phyloP scores from a whole-genome alignment of 2,113 vertebrate species.

The Arizona elegans region DNA sequence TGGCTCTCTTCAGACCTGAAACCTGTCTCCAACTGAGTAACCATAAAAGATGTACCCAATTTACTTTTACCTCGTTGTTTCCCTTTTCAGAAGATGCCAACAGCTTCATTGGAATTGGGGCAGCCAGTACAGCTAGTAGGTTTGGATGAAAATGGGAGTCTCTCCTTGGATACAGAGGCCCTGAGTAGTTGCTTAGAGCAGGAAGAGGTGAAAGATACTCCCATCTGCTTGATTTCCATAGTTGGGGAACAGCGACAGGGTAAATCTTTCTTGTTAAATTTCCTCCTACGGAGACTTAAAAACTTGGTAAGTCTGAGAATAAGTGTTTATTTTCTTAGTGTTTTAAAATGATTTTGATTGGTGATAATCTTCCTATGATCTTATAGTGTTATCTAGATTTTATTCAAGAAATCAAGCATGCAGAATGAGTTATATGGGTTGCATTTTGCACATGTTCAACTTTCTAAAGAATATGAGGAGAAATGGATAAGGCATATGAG shows the following conservation, averaged over 20 bases:
- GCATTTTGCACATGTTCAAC: not conserved
- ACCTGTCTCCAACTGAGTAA: not conserved
- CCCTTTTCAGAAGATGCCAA: not conserved
- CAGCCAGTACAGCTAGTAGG: conserved; percentile 53
- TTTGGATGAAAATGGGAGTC: conserved; percentile 22
- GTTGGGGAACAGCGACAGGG: conserved; percentile 62
- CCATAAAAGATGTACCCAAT: not conserved
- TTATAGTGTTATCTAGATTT: not conserved
- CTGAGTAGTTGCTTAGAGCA: conserved; percentile 58
- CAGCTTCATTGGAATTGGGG: not conserved
- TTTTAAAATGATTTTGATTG: not conserved
- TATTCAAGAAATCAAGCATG: not conserved
- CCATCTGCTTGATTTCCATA: conserved; percentile 57
- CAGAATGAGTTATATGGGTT: not conserved
- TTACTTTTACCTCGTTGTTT: not conserved
- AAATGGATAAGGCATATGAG: not conserved
- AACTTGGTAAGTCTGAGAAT: conserved; percentile 28
- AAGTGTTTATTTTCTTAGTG: not conserved
- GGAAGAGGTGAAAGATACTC: conserved; percentile 45
- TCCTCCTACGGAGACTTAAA: conserved; percentile 43
- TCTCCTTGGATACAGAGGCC: conserved; percentile 48
- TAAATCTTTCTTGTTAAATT: conserved; percentile 62
- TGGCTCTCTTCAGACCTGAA: not conserved
- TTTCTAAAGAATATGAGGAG: not conserved
- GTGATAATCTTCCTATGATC: not conserved